Conservation (phyloP, 1,140 invertebrate genomes). For the Listronotus bonariensis region DNA sequence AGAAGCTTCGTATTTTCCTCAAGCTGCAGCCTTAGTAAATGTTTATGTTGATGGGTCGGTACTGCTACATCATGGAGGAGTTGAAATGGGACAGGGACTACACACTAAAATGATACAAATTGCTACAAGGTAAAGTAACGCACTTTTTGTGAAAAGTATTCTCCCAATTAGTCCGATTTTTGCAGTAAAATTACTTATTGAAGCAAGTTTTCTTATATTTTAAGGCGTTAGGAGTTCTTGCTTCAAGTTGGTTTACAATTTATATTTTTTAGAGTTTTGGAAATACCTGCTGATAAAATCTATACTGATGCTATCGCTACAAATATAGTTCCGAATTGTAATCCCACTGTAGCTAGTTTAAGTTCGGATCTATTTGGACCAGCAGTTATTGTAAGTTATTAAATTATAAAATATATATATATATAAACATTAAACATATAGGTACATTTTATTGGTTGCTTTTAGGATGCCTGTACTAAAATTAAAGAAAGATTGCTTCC, state of each 20-base stretch:
- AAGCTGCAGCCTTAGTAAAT: slow-evolving; percentile 78
- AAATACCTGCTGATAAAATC: slow-evolving; percentile 75
- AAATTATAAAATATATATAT: background rate
- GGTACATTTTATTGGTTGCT: background rate
- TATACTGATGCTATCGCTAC: slow-evolving; percentile 88
- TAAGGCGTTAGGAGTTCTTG: too few relatives aligned
- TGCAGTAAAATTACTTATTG: too few relatives aligned
- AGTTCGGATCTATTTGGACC: slow-evolving; percentile 93
- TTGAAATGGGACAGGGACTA: slow-evolving; percentile 96
- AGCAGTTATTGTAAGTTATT: slow-evolving; percentile 77
- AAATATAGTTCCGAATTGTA: slow-evolving; percentile 93
- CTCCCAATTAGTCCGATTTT: too few relatives aligned
- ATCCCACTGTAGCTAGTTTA: slow-evolving; percentile 86
- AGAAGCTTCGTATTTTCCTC: too few relatives aligned
- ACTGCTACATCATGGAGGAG: slow-evolving; percentile 84
- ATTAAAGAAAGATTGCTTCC: slow-evolving; percentile 77
- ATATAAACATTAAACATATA: background rate
- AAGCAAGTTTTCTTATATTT: too few relatives aligned
- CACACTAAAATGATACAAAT: slow-evolving; percentile 95
- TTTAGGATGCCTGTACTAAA: slow-evolving; percentile 77
- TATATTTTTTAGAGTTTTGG: slow-evolving; percentile 58
- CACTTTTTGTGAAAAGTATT: too few relatives aligned
- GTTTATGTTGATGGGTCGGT: slow-evolving; percentile 92
- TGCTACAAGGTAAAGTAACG: slow-evolving; percentile 61
- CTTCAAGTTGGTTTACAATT: too few relatives aligned